Base-by-base conservation (phyloP, 2,113 vertebrate genomes). In the Peromyscus polionotus region DNA sequence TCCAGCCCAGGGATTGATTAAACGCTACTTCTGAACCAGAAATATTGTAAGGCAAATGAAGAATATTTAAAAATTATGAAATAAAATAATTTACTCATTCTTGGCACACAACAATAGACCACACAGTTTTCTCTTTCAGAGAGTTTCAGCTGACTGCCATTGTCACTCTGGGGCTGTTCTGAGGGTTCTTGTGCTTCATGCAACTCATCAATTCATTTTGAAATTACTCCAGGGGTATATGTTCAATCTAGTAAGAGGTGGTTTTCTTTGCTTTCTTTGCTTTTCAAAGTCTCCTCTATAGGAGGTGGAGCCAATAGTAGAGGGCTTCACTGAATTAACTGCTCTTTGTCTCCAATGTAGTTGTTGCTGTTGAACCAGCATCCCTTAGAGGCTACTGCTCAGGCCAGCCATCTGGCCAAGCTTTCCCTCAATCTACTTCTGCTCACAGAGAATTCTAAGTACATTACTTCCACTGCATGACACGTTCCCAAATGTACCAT, bases 381-480 rank as follows among this genome's bases (percentile, higher is more conserved):
- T 4, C 12, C 59, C 24, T 92, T 88, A 68, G 11, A 96, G 48
- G 65, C 65, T 81, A 48, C 70, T 85, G 77, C 31, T 68, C 51
- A 70, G 9, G 14, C 28, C 10, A 97, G 45, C 59, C 68, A 73
- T 76, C 54, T 42, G 65, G 20, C 14, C 65, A 45, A 5, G 81
- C 39, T 70, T 11, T 5, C 14, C 83, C 28, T 95, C 63, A 67
- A 57, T 92, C n/a, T 42, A 85, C 61, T 93, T 93, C 45, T 97
- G 51, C 45, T 90, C 91, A 48, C 31, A 91, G 72, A 91, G 31
- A 96, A 89, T 89, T 95, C 48, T 67, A 97, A 93, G 36, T 20
- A 95, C 26, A 93, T 61, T 81, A 88, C 12, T 33, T 93, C 22
- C 1, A 90, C 1, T 20, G 11, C 19, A 88, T 84, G 75, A 90